These are phyloP conservation scores for Cabera pusaria DNA, from an alignment of 2,888 invertebrate genomes.

Conservation along the genomic window DNA sequence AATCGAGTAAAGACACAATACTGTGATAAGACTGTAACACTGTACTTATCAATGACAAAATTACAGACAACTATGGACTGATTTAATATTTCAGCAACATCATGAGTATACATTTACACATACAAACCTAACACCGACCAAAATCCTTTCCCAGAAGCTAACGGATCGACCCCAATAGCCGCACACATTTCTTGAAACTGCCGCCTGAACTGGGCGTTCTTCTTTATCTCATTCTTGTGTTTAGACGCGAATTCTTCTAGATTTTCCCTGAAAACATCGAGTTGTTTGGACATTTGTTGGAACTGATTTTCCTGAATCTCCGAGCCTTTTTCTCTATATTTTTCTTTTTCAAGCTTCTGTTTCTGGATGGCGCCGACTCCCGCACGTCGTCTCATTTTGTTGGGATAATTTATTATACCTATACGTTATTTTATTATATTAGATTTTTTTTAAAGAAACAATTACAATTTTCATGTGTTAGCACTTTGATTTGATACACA, in stretches of 20 bases:
- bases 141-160: slow-evolving; percentile 98
- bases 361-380: slow-evolving; percentile 96
- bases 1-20: no score
- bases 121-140: slow-evolving; percentile 94
- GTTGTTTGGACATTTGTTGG: slow-evolving; percentile 96
- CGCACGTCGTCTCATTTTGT: slow-evolving; percentile 89
- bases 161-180: slow-evolving; percentile 98
- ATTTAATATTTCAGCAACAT: neutral
- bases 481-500: no score
- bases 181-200: slow-evolving; percentile 99
- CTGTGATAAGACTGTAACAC: no score
- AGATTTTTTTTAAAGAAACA: no score
- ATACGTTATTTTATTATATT: no score
- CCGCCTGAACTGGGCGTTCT: slow-evolving; percentile 95
- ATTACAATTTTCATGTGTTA: no score
- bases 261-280: slow-evolving; percentile 95
- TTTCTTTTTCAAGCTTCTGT: slow-evolving; percentile 93
- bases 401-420: neutral
- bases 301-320: slow-evolving; percentile 96
- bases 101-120: neutral
- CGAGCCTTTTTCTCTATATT: slow-evolving; percentile 95
- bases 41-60: no score
- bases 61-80: neutral
- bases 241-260: slow-evolving; percentile 98
- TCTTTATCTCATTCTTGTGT: slow-evolving; percentile 97